Evolutionary conservation across 30 jellyfish, hydroid and myxozoan genomes (phyloP).

Genomic region (Pseudorhiza aurosa): DNA sequence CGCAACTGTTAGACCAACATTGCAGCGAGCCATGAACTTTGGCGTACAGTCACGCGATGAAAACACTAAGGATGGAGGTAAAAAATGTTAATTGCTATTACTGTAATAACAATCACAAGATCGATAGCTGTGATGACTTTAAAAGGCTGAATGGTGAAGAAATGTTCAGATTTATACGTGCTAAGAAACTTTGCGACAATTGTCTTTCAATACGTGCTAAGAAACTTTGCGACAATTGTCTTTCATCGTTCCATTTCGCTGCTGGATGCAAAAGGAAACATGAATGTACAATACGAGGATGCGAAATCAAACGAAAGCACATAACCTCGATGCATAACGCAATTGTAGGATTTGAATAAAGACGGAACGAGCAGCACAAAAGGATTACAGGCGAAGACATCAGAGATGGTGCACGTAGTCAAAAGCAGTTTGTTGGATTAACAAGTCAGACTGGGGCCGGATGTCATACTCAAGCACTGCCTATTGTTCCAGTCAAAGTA

Average conservation of each 20-base stretch:
- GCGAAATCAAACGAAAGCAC: slow-evolving; percentile 38
- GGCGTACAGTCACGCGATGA: slow-evolving; percentile 7
- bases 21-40: too few species aligned
- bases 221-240: slow-evolving; percentile 23
- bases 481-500: slow-evolving; percentile 32
- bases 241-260: slow-evolving; percentile 3
- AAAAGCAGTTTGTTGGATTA: slow-evolving; percentile 44
- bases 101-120: slow-evolving; percentile 10
- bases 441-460: slow-evolving; percentile 52
- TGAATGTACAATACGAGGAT: slow-evolving; percentile 48
- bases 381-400: too few species aligned
- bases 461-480: slow-evolving; percentile 31
- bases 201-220: too few species aligned
- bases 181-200: too few species aligned
- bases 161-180: background rate
- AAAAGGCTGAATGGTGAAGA: slow-evolving; percentile 9
- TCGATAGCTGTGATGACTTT: background rate
- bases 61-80: slow-evolving; percentile 12
- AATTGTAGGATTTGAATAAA: slow-evolving; percentile 41
- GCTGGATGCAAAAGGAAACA: slow-evolving; percentile 61
- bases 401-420: too few species aligned
- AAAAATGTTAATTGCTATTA: slow-evolving; percentile 3
- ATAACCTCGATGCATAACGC: slow-evolving; percentile 46
- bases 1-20: too few species aligned
- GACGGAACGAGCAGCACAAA: slow-evolving; percentile 34